Conservation (phyloP, 2,113 vertebrate genomes). For the Herpetotheres cachinnans region DNA sequence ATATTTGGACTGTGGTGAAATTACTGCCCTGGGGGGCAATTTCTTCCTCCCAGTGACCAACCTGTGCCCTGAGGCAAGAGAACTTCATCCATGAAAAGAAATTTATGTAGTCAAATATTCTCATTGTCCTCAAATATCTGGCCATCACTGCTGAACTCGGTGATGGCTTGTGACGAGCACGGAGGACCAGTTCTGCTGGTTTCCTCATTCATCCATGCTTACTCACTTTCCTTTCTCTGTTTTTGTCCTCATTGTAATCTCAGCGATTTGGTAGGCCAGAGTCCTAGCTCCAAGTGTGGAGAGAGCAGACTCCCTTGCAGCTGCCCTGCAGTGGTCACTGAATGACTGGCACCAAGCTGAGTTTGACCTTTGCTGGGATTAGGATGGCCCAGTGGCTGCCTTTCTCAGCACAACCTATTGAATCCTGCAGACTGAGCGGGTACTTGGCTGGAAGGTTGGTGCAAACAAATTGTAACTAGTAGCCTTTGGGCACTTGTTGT, state of each 20-base stretch:
- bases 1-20: background rate
- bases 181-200: background rate
- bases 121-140: background rate
- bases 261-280: background rate
- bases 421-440: background rate
- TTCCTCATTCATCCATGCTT: background rate
- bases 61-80: background rate
- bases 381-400: background rate
- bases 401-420: background rate
- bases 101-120: background rate
- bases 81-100: background rate
- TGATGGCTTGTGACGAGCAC: background rate
- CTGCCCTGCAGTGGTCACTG: background rate
- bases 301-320: background rate
- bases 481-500: conserved; percentile 72
- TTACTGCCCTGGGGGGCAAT: background rate
- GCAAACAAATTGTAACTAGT: conserved; percentile 19
- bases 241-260: background rate
- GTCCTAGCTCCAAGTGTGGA: background rate
- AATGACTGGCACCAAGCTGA: background rate
- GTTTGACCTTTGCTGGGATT: background rate
- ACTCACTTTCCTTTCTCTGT: background rate
- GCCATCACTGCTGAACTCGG: background rate
- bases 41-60: background rate
- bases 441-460: background rate